A percentile compares a stretch with the other conserved stretches of the same genome.
Evolutionary conservation across 2,888 invertebrate species (phyloP).

Genomic region (Lordiphosa fenestrarum): DNA sequence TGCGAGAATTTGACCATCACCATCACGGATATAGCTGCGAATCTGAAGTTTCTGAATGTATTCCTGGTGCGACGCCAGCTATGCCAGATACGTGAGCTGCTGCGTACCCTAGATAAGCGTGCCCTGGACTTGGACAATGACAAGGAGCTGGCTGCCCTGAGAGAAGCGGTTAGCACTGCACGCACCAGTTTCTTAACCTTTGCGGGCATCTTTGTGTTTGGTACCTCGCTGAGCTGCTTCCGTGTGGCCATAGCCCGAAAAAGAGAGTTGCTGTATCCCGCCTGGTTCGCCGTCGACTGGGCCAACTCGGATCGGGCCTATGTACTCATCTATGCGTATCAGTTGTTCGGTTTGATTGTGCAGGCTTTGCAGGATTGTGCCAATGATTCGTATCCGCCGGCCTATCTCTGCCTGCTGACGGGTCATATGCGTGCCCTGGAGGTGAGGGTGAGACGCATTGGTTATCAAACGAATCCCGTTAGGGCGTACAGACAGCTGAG

Average conservation of each 20-base stretch:
- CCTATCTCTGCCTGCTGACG: slow-evolving; percentile 69
- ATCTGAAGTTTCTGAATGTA: slow-evolving; percentile 75
- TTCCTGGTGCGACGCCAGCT: slow-evolving; percentile 64
- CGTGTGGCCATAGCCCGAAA: slow-evolving; percentile 50
- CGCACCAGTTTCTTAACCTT: slow-evolving; percentile 62
- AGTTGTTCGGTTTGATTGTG: slow-evolving; percentile 64
- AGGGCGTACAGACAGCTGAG: slow-evolving; percentile 45
- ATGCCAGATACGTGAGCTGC: slow-evolving; percentile 44
- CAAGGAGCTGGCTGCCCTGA: slow-evolving; percentile 50
- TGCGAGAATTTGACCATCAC: slow-evolving; percentile 77
- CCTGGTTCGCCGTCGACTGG: slow-evolving; percentile 77
- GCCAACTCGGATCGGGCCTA: slow-evolving; percentile 45
- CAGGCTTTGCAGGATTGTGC: slow-evolving; percentile 75
- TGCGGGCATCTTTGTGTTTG: slow-evolving; percentile 59
- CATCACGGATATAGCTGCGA: slow-evolving; percentile 73
- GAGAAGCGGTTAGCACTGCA: slow-evolving; percentile 46
- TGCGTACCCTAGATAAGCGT: slow-evolving; percentile 37
- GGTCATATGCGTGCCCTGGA: slow-evolving; percentile 72
- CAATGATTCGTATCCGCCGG: slow-evolving; percentile 77
- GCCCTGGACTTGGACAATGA: slow-evolving; percentile 25
- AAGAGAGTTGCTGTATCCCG: slow-evolving; percentile 70
- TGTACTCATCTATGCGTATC: slow-evolving; percentile 55
- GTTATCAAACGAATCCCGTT: slow-evolving; percentile 14
- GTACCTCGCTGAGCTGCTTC: slow-evolving; percentile 61
- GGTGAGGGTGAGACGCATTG: slow-evolving; percentile 67